phyloP scores from a whole-genome alignment of 2,113 vertebrate genomes.

The Platycercus adscitus region DNA sequence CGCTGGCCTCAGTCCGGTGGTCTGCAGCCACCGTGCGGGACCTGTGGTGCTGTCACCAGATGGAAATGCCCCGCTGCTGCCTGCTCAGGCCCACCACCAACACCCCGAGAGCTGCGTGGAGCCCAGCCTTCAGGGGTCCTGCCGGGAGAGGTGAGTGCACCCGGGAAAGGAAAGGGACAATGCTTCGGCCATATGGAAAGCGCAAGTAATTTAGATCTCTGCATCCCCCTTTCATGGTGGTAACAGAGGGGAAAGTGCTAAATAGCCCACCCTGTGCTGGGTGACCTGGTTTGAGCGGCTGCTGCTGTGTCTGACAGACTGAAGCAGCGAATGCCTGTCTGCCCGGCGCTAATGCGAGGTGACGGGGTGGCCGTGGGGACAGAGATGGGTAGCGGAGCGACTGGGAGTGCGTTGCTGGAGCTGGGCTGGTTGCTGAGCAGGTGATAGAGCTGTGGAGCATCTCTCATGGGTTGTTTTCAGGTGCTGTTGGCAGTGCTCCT shows the following conservation, averaged over 20 bases:
- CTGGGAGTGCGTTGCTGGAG: rapidly evolving
- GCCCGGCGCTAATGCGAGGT: rapidly evolving
- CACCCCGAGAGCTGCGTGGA: rapidly evolving
- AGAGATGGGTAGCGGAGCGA: rapidly evolving
- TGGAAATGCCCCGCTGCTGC: background rate
- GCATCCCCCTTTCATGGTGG: rapidly evolving
- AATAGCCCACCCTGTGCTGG: rapidly evolving
- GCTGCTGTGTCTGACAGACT: rapidly evolving
- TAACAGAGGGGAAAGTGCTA: rapidly evolving
- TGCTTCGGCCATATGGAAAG: rapidly evolving
- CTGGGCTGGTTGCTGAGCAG: rapidly evolving
- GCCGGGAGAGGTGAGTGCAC: background rate
- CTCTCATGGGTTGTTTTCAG: rapidly evolving
- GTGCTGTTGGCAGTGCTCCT: background rate
- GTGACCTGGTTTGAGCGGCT: background rate
- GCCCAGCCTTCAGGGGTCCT: background rate
- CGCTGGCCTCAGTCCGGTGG: background rate
- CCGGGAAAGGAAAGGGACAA: rapidly evolving
- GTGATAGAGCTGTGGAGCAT: rapidly evolving
- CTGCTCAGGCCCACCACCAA: background rate
- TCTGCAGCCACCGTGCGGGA: background rate
- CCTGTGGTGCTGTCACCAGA: background rate
- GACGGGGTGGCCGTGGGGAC: rapidly evolving
- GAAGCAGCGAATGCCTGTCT: rapidly evolving
- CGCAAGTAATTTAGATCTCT: rapidly evolving